Conservation (phyloP, 1,140 invertebrate species). For the Leucophenga varia region DNA sequence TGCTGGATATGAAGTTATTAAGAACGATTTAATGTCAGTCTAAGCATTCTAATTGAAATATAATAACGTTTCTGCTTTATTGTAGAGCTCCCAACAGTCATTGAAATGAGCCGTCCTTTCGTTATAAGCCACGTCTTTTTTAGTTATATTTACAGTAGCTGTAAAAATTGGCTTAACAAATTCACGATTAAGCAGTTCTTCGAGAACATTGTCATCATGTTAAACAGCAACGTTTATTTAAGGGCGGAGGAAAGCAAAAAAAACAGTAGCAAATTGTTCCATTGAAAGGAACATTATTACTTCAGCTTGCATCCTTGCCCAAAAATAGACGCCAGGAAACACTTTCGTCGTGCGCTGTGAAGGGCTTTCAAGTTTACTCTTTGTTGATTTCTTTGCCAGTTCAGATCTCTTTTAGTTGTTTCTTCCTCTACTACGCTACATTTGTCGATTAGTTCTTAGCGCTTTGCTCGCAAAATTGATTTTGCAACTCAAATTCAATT, state of each 20-base stretch:
- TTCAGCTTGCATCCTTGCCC: slow-evolving; percentile 15
- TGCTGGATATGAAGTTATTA: too few species aligned
- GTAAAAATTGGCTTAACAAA: slow-evolving; percentile 23
- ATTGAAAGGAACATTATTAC: slow-evolving; percentile 23
- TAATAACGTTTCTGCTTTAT: too few species aligned
- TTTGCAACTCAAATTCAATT: too few species aligned
- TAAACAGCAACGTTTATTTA: slow-evolving; percentile 9
- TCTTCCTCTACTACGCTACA: slow-evolving; percentile 27
- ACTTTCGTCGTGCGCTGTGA: too few species aligned
- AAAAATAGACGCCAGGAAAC: slow-evolving; percentile 3
- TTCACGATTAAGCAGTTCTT: slow-evolving; percentile 51
- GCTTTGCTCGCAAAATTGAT: background rate
- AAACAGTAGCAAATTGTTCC: slow-evolving; percentile 55
- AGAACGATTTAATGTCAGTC: too few species aligned
- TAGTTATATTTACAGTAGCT: slow-evolving; percentile 32
- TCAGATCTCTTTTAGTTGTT: too few species aligned
- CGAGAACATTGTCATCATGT: too few species aligned
- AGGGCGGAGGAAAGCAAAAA: slow-evolving; percentile 16
- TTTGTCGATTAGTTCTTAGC: background rate
- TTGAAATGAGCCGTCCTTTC: too few species aligned
- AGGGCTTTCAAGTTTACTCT: too few species aligned
- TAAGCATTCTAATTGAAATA: too few species aligned
- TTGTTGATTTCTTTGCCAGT: too few species aligned
- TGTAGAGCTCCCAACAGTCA: too few species aligned
- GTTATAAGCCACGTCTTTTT: slow-evolving; percentile 1